These are phyloP conservation scores for Amblyopsis hoosieri DNA, from an alignment of 2,797 vertebrate genomes.

Conservation along the genomic window DNA sequence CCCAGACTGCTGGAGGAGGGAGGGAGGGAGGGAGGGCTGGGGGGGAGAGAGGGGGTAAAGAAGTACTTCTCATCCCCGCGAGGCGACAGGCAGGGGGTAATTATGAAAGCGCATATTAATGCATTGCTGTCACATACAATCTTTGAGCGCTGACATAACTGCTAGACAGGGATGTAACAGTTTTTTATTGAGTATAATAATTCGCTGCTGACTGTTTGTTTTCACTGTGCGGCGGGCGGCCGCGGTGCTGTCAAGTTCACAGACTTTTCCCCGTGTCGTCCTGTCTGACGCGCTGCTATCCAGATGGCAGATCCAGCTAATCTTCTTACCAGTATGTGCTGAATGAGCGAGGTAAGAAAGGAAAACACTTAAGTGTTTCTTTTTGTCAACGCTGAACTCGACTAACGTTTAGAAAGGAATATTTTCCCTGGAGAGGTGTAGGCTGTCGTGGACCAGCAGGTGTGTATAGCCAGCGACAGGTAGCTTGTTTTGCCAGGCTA, in stretches of 20 bases:
- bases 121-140: slow-evolving; percentile 23
- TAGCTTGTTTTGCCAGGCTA: slow-evolving; percentile 16
- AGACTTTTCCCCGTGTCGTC: slow-evolving; percentile 22
- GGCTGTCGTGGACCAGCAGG: slow-evolving; percentile 33
- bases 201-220: neutral
- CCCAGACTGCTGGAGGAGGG: slow-evolving; percentile 40
- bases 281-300: slow-evolving; percentile 34
- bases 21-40: neutral
- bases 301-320: slow-evolving; percentile 71
- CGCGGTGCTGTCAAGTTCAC: slow-evolving; percentile 17
- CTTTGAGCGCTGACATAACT: slow-evolving; percentile 14
- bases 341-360: slow-evolving; percentile 38
- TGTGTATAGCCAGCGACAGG: slow-evolving; percentile 30
- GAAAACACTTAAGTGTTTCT: neutral
- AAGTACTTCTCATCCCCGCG: slow-evolving; percentile 18
- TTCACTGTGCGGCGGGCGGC: neutral
- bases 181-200: neutral
- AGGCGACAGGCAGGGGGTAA: slow-evolving; percentile 28
- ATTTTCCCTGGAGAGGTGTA: slow-evolving; percentile 17
- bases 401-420: slow-evolving; percentile 38
- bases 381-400: no score
- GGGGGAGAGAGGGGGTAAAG: slow-evolving; percentile 6
- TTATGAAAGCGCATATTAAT: slow-evolving; percentile 37
- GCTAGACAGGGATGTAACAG: slow-evolving; percentile 16
- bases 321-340: slow-evolving; percentile 59